Conservation (phyloP, 2,797 vertebrate genomes). For the Acomys russatus region DNA sequence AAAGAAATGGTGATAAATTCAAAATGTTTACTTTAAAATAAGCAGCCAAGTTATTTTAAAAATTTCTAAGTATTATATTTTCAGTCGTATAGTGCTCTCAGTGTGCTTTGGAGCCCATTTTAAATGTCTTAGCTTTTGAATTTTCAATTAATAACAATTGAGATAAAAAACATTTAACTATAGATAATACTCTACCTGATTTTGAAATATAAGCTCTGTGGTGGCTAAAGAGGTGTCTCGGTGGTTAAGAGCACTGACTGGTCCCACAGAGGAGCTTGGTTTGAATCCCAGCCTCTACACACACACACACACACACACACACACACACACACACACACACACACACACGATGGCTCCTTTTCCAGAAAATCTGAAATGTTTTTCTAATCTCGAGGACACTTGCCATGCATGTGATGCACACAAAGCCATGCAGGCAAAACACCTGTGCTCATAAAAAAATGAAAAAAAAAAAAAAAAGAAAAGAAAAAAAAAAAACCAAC, state of each 20-base stretch:
- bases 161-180: background rate
- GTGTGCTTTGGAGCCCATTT: background rate
- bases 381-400: background rate
- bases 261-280: background rate
- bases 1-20: background rate
- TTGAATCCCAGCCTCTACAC: background rate
- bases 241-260: background rate
- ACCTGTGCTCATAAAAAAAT: background rate
- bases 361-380: background rate
- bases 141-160: conserved; percentile 6
- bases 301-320: too few relatives aligned
- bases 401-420: background rate
- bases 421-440: background rate
- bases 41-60: background rate
- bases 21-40: too few relatives aligned
- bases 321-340: too few relatives aligned
- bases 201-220: conserved; percentile 14
- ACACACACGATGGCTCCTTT: background rate
- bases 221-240: background rate
- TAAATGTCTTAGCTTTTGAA: background rate
- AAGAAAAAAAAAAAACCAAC: too few relatives aligned
- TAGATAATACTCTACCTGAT: background rate
- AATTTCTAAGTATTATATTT: background rate
- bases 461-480: background rate
- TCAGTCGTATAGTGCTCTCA: background rate